A percentile compares a stretch with the other conserved stretches of the same genome.
Evolutionary conservation across 2,797 vertebrate species (phyloP).

Genomic region (Lerista edwardsae): DNA sequence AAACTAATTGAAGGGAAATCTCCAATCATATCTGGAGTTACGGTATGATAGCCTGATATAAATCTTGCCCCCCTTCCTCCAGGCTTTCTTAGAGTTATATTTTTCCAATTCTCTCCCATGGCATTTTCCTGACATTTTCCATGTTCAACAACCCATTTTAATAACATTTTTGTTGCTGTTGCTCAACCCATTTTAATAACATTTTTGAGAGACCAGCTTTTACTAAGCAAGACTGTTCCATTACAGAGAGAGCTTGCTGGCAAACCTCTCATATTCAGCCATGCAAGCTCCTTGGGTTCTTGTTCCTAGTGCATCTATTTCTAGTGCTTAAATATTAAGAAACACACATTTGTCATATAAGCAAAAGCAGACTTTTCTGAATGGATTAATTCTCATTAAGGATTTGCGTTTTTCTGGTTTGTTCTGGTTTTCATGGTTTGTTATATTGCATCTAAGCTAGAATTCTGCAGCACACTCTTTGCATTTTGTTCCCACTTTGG

Average conservation of each 20-base stretch:
- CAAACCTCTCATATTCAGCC: not conserved
- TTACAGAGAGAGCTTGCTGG: too few species aligned
- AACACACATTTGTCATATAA: not conserved
- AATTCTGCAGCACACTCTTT: too few species aligned
- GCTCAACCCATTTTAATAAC: not conserved
- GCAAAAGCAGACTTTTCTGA: not conserved
- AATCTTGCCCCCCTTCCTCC: not conserved
- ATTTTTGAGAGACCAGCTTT: not conserved
- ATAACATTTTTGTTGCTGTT: not conserved
- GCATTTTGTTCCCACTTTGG: too few species aligned
- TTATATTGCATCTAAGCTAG: too few species aligned
- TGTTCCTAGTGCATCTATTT: not conserved
- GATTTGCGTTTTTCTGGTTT: not conserved
- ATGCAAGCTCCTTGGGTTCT: not conserved
- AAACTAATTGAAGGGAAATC: constrained; percentile 91
- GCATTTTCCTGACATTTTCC: not conserved
- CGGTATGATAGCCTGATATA: constrained; percentile 73
- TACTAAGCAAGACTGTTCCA: not conserved
- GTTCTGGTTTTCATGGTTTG: too few species aligned
- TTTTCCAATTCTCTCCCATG: not conserved
- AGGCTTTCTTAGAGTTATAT: not conserved
- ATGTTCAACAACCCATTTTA: not conserved
- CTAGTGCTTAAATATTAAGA: not conserved
- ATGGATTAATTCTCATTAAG: not conserved
- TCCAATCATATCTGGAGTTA: constrained; percentile 89